Base-by-base conservation (phyloP, 2,113 vertebrate species). In the Solenodon paradoxus region DNA sequence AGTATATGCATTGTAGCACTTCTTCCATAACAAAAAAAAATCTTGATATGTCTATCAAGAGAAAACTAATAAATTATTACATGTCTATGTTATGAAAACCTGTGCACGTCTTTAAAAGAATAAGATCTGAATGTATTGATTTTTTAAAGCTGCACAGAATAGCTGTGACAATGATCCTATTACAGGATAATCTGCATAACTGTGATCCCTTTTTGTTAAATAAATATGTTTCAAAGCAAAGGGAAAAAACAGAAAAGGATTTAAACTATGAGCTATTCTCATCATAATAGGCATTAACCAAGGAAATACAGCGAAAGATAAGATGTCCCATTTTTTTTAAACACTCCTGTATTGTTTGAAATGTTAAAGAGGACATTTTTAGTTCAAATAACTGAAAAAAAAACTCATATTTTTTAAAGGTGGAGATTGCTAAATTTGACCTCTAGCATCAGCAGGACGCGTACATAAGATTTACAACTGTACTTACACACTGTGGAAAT, bases 211-310 rank as follows among this genome's bases (percentile, higher is more conserved):
- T 64, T 92, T 64, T 63, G 32, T 59, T 92, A 53, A 72, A 45
- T 79, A 13, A 49, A 22, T 81, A 26, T 80, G 28, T 85, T 26
- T 89, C 42, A 90, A 49, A 61, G 66, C 49, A 81, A 86, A 86
- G 51, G n/a, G 64, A 95, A 93, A 95, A 96, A 40, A 45, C 45
- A 85, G 61, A 30, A 19, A 81, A 47, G 16, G 19, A 86, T 64
- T 86, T 78, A 85, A 85, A 42, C 42, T 59, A 53, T 17, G 24
- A 71, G 28, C n/a, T n/a, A n/a, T 59, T 59, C 2, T 53, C 45
- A 80, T 89, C 30, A 45, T 68, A 68, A 40, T 38, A 32, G 35
- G 57, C 66, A 24, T 82, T 77, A 87, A 88, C n/a, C 19, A 64
- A 71, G 26, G 11, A 24, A 63, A 11, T 30, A 61, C 42, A 47